These are phyloP conservation scores for Pachydiplax longipennis DNA, from an alignment of 2,888 invertebrate species.

Conservation along the genomic window DNA sequence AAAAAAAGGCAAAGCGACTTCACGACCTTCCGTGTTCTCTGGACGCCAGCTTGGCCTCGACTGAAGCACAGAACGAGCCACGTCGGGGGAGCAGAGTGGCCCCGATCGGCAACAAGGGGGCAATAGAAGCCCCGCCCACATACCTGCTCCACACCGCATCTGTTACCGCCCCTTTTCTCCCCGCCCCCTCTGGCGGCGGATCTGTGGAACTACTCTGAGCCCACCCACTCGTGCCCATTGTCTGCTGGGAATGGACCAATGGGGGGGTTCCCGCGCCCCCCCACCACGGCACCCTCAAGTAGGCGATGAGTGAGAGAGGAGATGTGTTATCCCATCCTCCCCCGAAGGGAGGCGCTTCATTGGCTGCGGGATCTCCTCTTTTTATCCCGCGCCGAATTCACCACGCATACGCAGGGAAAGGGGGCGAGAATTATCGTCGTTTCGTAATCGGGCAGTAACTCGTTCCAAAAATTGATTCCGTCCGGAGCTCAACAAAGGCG, in stretches of 20 bases:
- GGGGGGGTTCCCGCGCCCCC: not conserved
- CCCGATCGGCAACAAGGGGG: not conserved
- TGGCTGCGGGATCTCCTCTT: not conserved
- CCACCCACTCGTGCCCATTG: not conserved
- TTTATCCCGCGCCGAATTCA: not conserved
- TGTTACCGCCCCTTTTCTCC: not conserved
- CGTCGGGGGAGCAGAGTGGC: not conserved
- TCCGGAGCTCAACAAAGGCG: not conserved
- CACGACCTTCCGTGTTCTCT: not conserved
- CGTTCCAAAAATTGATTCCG: not conserved
- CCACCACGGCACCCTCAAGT: not conserved
- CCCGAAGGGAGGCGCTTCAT: not conserved
- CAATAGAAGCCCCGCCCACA: not conserved
- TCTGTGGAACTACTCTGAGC: not conserved
- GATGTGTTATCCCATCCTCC: not conserved
- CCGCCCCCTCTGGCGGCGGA: not conserved
- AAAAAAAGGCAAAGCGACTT: not conserved
- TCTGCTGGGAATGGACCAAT: not conserved
- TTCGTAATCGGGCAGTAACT: not conserved
- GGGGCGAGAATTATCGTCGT: not conserved
- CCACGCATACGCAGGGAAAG: not conserved
- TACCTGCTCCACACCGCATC: not conserved
- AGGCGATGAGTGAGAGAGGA: not conserved
- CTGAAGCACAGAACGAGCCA: not conserved
- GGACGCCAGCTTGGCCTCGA: not conserved